Percentiles rank a stretch among this genome's conserved stretches.
Conservation (phyloP, 2,888 invertebrate species). For the Alsophila aescularia region DNA sequence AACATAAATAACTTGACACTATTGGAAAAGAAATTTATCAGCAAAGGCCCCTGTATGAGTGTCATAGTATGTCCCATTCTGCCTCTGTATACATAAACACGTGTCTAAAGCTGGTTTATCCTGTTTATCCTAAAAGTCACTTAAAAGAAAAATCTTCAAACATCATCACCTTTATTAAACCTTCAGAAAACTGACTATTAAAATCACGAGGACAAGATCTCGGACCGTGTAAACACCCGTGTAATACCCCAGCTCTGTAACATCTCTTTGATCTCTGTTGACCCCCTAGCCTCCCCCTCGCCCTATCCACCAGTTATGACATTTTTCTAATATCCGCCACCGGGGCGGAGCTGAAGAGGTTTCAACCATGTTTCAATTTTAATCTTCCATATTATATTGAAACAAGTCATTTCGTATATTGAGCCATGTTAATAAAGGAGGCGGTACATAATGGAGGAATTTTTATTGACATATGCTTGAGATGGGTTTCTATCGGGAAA, state of each 20-base stretch:
- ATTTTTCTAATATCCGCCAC: conserved; percentile 28
- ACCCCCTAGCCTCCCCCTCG: neutral
- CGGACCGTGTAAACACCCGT: too few species aligned
- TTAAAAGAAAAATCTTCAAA: too few species aligned
- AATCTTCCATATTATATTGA: conserved; percentile 10
- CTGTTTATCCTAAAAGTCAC: too few species aligned
- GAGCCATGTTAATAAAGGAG: conserved; percentile 7
- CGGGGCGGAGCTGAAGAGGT: neutral
- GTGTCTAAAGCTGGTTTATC: too few species aligned
- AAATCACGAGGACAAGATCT: neutral
- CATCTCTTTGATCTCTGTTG: conserved; percentile 3
- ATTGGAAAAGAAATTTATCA: too few species aligned
- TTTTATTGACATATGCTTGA: neutral
- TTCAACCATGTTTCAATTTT: conserved; percentile 2
- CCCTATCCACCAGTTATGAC: conserved; percentile 11
- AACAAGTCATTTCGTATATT: conserved; percentile 14
- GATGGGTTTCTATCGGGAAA: neutral
- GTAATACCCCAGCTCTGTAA: neutral
- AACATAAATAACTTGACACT: too few species aligned
- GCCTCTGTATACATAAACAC: too few species aligned
- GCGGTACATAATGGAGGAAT: neutral
- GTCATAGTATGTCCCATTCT: too few species aligned
- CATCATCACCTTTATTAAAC: neutral
- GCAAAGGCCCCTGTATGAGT: too few species aligned
- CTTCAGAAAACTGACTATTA: neutral